Base-by-base conservation (phyloP, 2,113 vertebrate species). In the Carassius gibelio region DNA sequence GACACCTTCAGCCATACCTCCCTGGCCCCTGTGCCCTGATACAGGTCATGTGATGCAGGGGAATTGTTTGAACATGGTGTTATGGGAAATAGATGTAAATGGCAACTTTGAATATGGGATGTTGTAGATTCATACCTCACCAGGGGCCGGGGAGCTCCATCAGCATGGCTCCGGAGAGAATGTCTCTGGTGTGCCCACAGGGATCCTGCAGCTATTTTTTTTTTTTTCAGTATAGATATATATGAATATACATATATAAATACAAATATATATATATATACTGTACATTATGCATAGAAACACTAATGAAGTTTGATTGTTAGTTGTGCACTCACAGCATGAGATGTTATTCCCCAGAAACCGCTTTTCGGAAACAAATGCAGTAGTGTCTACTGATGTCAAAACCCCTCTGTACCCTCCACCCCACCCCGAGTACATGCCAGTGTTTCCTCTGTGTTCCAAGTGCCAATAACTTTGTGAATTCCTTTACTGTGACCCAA, bases 401-500 rank as follows among this genome's bases (percentile, higher is more conserved):
- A 89, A 2, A 86, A 90, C 87, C 77, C 84, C 87, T 81, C 4
- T 57, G 74, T 10, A 78, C 87, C 85, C 84, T 62, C 71, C 85
- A 11, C 55, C 23, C 86, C 83, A 90, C 75, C 88, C 83, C 64
- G 30, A 85, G 92, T 93, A 91, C 90, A 94, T 93, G 91, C 92
- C 94, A 91, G 93, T 94, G 92, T 93, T 91, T 91, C 88, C 93
- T 93, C 94, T 93, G 92, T 94, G 95, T 95, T 95, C 91, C 93
- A 96, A 96, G 95, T 97, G 96, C 96, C 96, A 97, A 96, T 94
- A 91, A 94, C 92, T 93, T 94, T 94, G 95, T 95, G 95, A 95
- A 93, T 92, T 94, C 93, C 93, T 93, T 81, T 92, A 94, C 95
- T 95, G 89, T 93, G 94, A 95, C 95, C 95, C 94, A 91, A 92